Evolutionary conservation across 2,797 vertebrate genomes (phyloP).

Genomic region (Holocentrus rufus): DNA sequence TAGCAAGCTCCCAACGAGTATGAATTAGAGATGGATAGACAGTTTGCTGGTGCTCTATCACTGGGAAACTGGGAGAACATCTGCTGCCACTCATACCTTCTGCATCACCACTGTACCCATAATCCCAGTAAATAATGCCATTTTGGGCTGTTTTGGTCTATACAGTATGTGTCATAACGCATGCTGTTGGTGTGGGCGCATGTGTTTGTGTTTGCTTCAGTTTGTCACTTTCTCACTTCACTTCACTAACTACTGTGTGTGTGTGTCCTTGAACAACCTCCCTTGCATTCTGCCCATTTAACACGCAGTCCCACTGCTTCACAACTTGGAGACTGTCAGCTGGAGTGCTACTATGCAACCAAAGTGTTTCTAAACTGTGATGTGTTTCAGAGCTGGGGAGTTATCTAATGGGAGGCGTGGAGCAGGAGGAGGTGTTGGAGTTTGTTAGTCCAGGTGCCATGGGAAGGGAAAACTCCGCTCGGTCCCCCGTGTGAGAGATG

Average conservation of each 20-base stretch:
- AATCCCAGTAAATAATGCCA: slow-evolving; percentile 28
- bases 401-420: slow-evolving; percentile 47
- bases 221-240: slow-evolving; percentile 5
- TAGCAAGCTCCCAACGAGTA: too few relatives aligned
- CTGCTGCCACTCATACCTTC: slow-evolving; percentile 27
- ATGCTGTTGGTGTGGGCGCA: slow-evolving; percentile 11
- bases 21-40: too few relatives aligned
- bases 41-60: too few relatives aligned
- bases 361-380: slow-evolving; percentile 70
- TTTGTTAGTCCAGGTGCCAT: slow-evolving; percentile 56
- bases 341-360: slow-evolving; percentile 67
- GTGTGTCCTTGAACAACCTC: slow-evolving; percentile 41
- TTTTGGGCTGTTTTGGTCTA: neutral
- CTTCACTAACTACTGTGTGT: slow-evolving; percentile 11
- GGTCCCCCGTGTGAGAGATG: slow-evolving; percentile 35
- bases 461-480: slow-evolving; percentile 46
- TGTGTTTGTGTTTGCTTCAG: slow-evolving; percentile 10
- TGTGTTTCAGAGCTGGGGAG: slow-evolving; percentile 46
- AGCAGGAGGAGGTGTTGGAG: slow-evolving; percentile 56
- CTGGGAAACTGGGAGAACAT: too few relatives aligned
- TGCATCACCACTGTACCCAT: slow-evolving; percentile 29
- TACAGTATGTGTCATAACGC: neutral
- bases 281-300: slow-evolving; percentile 58
- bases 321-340: slow-evolving; percentile 63
- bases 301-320: slow-evolving; percentile 47